Conservation (phyloP, 2,797 vertebrate species). For the Notolabrus celidotus region DNA sequence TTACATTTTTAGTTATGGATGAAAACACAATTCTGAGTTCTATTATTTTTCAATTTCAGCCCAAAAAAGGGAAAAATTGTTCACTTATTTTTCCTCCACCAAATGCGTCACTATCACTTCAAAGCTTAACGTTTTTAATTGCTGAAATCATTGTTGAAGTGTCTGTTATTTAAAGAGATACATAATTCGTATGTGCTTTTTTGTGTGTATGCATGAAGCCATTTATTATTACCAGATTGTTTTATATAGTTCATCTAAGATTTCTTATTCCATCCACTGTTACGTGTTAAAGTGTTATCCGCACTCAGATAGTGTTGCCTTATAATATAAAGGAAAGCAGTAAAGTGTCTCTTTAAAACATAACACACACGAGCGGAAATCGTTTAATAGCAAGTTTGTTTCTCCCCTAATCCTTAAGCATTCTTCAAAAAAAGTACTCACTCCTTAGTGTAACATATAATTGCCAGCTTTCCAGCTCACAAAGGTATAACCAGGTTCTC, state of each 20-base stretch:
- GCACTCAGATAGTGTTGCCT: conserved; percentile 15
- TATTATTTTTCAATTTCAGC: neutral
- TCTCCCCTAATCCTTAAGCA: conserved; percentile 77
- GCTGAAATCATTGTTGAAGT: too few relatives aligned
- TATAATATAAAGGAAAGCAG: conserved; percentile 58
- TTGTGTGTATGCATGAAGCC: neutral
- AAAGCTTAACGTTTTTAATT: too few relatives aligned
- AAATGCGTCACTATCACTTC: neutral
- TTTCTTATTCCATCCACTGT: neutral
- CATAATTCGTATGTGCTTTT: too few relatives aligned
- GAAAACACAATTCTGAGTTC: neutral
- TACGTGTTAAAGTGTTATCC: conserved; percentile 1
- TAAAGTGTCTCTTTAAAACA: conserved; percentile 54
- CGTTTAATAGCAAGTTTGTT: conserved; percentile 81
- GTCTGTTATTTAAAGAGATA: neutral
- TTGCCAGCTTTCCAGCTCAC: conserved; percentile 66
- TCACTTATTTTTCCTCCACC: neutral
- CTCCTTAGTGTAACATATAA: conserved; percentile 75
- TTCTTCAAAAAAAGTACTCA: conserved; percentile 73
- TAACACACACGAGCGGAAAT: conserved; percentile 73
- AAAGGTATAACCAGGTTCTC: conserved; percentile 71
- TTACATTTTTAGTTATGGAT: neutral
- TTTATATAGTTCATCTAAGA: neutral
- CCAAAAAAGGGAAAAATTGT: neutral
- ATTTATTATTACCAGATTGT: neutral